A percentile compares a stretch with the other conserved stretches of the same genome.
phyloP scores from a whole-genome alignment of 2,888 invertebrate genomes.

The Leptothorax acervorum region DNA sequence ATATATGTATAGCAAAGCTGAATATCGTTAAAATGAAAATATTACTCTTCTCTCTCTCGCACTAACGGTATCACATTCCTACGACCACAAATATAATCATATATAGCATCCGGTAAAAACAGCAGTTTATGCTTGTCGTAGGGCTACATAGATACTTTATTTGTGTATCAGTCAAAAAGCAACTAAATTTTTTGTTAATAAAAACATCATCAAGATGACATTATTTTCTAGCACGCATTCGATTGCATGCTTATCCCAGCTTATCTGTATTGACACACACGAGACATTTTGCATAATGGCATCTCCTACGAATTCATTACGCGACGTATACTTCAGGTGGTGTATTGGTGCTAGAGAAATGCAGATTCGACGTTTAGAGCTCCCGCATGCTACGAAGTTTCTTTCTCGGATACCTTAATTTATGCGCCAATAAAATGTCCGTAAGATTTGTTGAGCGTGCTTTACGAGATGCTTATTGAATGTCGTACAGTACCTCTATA shows the following conservation, averaged over 20 bases:
- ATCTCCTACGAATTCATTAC: constrained; percentile 32
- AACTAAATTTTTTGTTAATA: constrained; percentile 7
- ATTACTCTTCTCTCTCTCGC: not conserved
- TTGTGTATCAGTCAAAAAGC: not conserved
- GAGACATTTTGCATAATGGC: constrained; percentile 19
- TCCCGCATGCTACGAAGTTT: constrained; percentile 26
- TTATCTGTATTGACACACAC: constrained; percentile 9
- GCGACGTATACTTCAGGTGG: not conserved
- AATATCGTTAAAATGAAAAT: not conserved
- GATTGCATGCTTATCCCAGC: not conserved
- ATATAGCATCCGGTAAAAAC: not conserved
- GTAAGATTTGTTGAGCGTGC: constrained; percentile 43
- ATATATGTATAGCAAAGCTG: not conserved
- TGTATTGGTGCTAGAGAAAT: constrained; percentile 17
- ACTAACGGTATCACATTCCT: not conserved
- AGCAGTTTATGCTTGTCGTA: not conserved
- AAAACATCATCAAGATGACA: not conserved
- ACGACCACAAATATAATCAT: not conserved
- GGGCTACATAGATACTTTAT: not conserved
- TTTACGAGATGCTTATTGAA: constrained; percentile 52
- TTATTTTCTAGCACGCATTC: not conserved
- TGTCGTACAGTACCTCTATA: constrained; percentile 28
- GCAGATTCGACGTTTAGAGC: constrained; percentile 42
- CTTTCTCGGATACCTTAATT: constrained; percentile 47
- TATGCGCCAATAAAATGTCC: constrained; percentile 39